These are phyloP conservation scores for Chrysotoxum bicinctum DNA, from an alignment of 2,888 invertebrate species.

Conservation along the genomic window DNA sequence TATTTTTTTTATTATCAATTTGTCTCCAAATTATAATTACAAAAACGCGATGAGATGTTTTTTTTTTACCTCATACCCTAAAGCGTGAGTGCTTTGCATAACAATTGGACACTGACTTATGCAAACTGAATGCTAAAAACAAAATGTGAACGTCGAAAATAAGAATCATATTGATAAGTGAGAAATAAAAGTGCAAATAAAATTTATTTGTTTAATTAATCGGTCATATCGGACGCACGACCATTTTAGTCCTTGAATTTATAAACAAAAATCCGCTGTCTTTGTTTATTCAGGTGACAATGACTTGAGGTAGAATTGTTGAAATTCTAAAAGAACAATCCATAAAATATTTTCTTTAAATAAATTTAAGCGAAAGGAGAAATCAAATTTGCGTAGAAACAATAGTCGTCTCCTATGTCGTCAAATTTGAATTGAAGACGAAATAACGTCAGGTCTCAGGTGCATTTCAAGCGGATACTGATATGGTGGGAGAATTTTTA, in stretches of 20 bases:
- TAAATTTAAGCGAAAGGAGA: not conserved
- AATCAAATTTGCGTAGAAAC: not conserved
- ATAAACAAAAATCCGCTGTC: not conserved
- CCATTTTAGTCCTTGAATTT: slow-evolving; percentile 63
- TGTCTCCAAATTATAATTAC: slow-evolving; percentile 49
- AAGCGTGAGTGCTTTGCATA: slow-evolving; percentile 39
- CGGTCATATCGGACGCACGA: slow-evolving; percentile 66
- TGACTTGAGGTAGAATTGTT: not conserved
- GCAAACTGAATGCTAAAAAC: slow-evolving; percentile 51
- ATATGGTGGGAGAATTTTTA: not conserved
- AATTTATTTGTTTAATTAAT: slow-evolving; percentile 67
- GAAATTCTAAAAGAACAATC: slow-evolving; percentile 21
- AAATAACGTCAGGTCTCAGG: not conserved
- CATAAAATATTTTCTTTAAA: slow-evolving; percentile 10
- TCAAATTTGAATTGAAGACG: slow-evolving; percentile 17
- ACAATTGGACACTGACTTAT: slow-evolving; percentile 30
- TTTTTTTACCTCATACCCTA: slow-evolving; percentile 9
- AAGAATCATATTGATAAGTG: slow-evolving; percentile 51
- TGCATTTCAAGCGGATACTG: slow-evolving; percentile 25
- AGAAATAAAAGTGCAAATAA: slow-evolving; percentile 43
- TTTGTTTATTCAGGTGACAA: slow-evolving; percentile 40
- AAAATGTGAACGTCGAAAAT: not conserved
- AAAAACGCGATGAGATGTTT: slow-evolving; percentile 57
- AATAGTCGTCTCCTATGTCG: not conserved
- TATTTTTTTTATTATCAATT: slow-evolving; percentile 8